Evolutionary conservation across 1,140 invertebrate genomes (phyloP), one percentile per base, ranked within the genome.

Genomic region (Penaeus japonicus): DNA sequence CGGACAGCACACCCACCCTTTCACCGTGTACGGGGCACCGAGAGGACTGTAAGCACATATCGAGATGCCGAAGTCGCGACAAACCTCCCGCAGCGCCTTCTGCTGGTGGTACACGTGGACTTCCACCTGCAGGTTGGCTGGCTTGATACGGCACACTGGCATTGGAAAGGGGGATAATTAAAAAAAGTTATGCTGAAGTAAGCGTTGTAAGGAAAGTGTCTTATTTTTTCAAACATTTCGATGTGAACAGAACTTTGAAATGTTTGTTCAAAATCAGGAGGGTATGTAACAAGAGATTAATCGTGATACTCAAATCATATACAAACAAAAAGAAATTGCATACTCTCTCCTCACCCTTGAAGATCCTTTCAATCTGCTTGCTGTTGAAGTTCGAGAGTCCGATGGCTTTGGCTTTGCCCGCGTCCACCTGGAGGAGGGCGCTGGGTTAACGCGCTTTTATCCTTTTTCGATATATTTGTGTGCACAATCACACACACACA

Each of bases 91-190:
- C 24, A 87, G 77, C 0, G 39, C 57, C 35, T 54, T 79, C 59
- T 87, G 85, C 59, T 22, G 17, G 39, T 87, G 85, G 47, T 87
- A 87, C 7, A 59, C 85, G 20, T 87, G 85, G 18, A 87, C n/a
- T 53, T 87, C 85, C 22, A 87, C 78, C 20, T 87, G 85, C 2
- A 80, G 35, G 24, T 87, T 87, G 10, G 85, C 77, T n/a, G 85
- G 85, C 24, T 70, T 79, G 22, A 87, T 81, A 17, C 85, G 85
- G 5, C 57, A 22, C 77, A 73, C 85, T 87, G 85, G 12, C 39
- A 47, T 47, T 12, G 5, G n/a, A n/a, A n/a, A n/a, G n/a, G n/a
- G n/a, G n/a, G n/a, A n/a, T n/a, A n/a, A n/a, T n/a, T n/a, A n/a
- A n/a, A n/a, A n/a, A n/a, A n/a, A n/a, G n/a, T n/a, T n/a, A n/a